Base-by-base conservation (phyloP, 2,888 invertebrate species). In the Drosophila anomelani region DNA sequence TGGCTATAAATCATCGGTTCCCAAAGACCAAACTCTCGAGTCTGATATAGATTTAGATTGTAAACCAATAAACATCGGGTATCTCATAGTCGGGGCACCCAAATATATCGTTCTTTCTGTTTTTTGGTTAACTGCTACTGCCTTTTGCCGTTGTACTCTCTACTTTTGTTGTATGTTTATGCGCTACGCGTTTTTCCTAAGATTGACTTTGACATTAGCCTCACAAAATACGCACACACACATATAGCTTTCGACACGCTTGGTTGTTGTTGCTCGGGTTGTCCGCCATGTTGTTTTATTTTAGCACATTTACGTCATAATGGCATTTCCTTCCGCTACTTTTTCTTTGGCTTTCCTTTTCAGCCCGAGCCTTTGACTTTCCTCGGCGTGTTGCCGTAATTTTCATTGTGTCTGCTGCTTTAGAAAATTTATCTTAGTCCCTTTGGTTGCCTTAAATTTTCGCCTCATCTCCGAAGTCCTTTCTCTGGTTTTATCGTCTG, bases 261-360 rank as follows among this genome's bases (percentile, higher is more conserved):
- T 78, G 54, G 68, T 44, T 70, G 62, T 80, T 75, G 86, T 59
- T 61, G 80, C 61, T 81, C 68, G 63, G 67, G 87, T 69, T 83
- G 83, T 78, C 81, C 89, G 88, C 86, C 88, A 88, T 87, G 84
- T 89, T 90, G 83, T 84, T 87, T 89, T 90, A 83, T 90, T 87
- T 87, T 82, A 83, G 87, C 90, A 86, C 85, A 87, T 88, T 90
- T 90, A 88, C 90, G 89, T 90, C 88, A 90, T 87, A 86, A 89
- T 88, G 85, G 85, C 85, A 80, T 87, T 87, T 87, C 81, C 89
- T 89, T 90, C 82, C 90, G 85, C 78, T 78, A 74, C 73, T 69
- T 55, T 60, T 70, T 77, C 61, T 69, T 61, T 55, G 54, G 53
- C 38, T 51, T 63, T 55, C 38, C 56, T 36, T 68, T 57, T 55